phyloP scores from a whole-genome alignment of 2,888 invertebrate genomes.

The Ctena decussata region DNA sequence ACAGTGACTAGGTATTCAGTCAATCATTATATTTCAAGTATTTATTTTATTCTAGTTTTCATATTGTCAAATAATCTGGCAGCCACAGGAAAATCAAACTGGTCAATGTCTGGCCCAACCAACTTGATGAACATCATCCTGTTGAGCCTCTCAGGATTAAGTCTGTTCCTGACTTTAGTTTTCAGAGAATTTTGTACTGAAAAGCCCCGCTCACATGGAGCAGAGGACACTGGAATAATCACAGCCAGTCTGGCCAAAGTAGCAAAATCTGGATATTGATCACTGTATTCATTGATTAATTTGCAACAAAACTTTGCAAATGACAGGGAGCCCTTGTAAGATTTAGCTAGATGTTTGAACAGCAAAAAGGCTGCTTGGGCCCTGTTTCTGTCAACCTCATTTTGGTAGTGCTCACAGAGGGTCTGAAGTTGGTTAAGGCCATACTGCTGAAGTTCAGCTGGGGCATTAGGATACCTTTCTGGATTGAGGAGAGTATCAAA shows the following conservation, averaged over 20 bases:
- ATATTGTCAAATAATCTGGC: slow-evolving; percentile 13
- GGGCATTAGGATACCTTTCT: slow-evolving; percentile 35
- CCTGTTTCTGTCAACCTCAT: slow-evolving; percentile 26
- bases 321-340: slow-evolving; percentile 8
- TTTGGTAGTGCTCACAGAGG: slow-evolving; percentile 8
- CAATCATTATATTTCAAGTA: too few species aligned
- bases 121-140: slow-evolving; percentile 44
- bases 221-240: slow-evolving; percentile 54
- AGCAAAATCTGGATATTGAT: slow-evolving; percentile 43
- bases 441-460: slow-evolving; percentile 13
- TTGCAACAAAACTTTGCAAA: slow-evolving; percentile 42
- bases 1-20: too few species aligned
- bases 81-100: slow-evolving; percentile 45
- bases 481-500: slow-evolving; percentile 47
- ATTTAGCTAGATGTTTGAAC: slow-evolving; percentile 37
- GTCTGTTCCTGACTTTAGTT: slow-evolving; percentile 51
- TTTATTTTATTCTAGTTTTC: not conserved
- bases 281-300: slow-evolving; percentile 26
- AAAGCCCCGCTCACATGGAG: slow-evolving; percentile 59
- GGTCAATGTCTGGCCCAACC: slow-evolving; percentile 28
- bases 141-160: slow-evolving; percentile 47
- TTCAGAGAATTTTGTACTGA: slow-evolving; percentile 47
- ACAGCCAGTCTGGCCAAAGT: slow-evolving; percentile 39
- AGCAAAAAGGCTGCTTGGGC: slow-evolving; percentile 27
- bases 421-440: slow-evolving; percentile 9